Evolutionary conservation across 2,888 invertebrate species (phyloP), one percentile per base, ranked within the genome.

Genomic region (Anarsia innoxiella): DNA sequence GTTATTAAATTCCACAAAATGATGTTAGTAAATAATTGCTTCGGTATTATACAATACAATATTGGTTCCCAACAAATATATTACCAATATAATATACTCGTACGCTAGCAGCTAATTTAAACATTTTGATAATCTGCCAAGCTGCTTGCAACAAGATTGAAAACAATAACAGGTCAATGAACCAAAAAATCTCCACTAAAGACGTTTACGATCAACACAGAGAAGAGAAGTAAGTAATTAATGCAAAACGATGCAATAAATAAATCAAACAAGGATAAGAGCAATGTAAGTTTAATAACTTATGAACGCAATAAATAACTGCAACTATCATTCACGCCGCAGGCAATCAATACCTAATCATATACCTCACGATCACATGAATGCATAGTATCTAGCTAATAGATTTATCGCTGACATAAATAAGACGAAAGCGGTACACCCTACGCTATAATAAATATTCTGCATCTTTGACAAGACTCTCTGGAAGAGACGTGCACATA

Each of bases 81-180:
- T 51, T 54, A 58, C 48, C 5, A 49, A 57, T 55, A n/a, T n/a
- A n/a, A n/a, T n/a, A n/a, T n/a, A n/a, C n/a, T n/a, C n/a, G n/a
- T n/a, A n/a, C n/a, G n/a, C n/a, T n/a, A 48, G 36, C 45, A 44
- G 49, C 49, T 52, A 62, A 54, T 57, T 56, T 51, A 45, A 46
- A 40, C 44, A 40, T 52, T 51, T 70, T 66, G 62, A 69, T 50
- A 46, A 55, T 53, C 58, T 60, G 63, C 66, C 66, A 69, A 67
- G 53, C 51, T 45, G 56, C 57, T 5, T 25, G 47, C 43, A 44
- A 42, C 36, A 39, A 39, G 42, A 49, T 39, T 29, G 42, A 46
- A 58, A 50, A 60, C 51, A 53, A 56, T 54, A 58, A 55, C 48
- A 45, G 67, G 62, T 56, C 62, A 56, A 56, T 56, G 66, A 64